Percentiles rank a stretch among this genome's conserved stretches.
Evolutionary conservation across 1,140 invertebrate genomes (phyloP).

Genomic region (Dolichoris vasculosae): DNA sequence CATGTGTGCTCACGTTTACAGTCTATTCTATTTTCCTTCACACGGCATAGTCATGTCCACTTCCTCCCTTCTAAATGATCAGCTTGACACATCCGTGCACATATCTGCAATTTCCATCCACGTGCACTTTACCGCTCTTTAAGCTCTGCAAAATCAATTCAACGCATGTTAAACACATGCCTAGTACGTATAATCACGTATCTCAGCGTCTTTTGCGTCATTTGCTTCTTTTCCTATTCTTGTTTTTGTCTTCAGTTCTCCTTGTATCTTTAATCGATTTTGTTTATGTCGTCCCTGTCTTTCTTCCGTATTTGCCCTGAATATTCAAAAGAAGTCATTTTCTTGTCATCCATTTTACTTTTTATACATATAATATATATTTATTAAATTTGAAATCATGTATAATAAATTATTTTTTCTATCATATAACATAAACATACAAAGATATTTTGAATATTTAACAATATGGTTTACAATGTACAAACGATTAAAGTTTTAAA

Average conservation of each 20-base stretch:
- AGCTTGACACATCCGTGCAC: conserved; percentile 9
- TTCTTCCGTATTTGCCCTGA: not conserved
- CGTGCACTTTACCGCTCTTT: conserved; percentile 27
- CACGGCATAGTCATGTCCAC: not conserved
- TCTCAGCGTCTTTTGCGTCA: conserved; percentile 35
- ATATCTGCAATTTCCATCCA: conserved; percentile 10
- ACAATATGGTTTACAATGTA: too few relatives aligned
- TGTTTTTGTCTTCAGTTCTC: not conserved
- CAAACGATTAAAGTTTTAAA: too few relatives aligned
- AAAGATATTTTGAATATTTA: too few relatives aligned
- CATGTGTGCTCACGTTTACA: not conserved
- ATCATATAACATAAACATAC: too few relatives aligned
- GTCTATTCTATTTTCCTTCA: conserved; percentile 16
- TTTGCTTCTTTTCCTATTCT: not conserved
- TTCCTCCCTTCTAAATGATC: conserved; percentile 26
- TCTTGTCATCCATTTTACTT: not conserved
- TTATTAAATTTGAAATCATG: too few relatives aligned
- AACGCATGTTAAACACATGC: conserved; percentile 22
- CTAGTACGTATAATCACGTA: conserved; percentile 32
- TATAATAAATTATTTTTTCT: too few relatives aligned
- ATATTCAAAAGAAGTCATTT: not conserved
- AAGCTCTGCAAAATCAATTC: conserved; percentile 15
- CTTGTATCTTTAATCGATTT: not conserved
- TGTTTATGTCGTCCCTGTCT: not conserved
- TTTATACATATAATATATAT: not conserved